These are phyloP conservation scores for Athene cunicularia DNA, from an alignment of 2,113 vertebrate species.

Conservation along the genomic window DNA sequence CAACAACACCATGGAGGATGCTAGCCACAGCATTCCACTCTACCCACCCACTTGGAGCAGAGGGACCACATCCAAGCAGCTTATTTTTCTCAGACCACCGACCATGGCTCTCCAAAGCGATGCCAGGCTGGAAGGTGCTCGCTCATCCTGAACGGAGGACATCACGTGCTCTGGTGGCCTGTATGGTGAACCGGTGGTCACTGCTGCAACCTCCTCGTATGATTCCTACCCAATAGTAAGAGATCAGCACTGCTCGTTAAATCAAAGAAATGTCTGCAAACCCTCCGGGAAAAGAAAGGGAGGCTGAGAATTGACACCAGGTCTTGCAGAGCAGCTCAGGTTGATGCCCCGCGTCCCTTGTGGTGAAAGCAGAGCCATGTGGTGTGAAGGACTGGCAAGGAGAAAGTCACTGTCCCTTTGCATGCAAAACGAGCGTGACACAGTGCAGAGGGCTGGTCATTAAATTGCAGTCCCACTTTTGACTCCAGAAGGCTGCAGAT, in stretches of 20 bases:
- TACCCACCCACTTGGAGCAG: not conserved
- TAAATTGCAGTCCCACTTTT: not conserved
- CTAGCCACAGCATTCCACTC: accelerated
- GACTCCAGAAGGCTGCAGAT: not conserved
- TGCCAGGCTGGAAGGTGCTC: not conserved
- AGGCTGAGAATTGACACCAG: not conserved
- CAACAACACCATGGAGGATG: not conserved
- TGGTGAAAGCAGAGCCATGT: accelerated
- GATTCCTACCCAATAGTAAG: not conserved
- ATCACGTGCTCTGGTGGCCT: accelerated
- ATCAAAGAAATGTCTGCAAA: not conserved
- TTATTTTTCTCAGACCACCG: accelerated
- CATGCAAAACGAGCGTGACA: not conserved
- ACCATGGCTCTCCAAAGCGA: accelerated
- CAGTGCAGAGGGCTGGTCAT: not conserved
- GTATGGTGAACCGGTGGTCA: accelerated
- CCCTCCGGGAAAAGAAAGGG: accelerated
- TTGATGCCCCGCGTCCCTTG: accelerated
- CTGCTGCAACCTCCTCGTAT: not conserved
- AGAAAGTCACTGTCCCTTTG: accelerated
- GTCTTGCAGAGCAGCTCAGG: not conserved
- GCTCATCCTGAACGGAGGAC: accelerated
- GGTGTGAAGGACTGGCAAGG: not conserved
- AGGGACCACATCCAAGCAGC: no score
- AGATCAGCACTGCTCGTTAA: not conserved